Evolutionary conservation across 2,113 vertebrate species (phyloP).

Genomic region (Cyanistes caeruleus): DNA sequence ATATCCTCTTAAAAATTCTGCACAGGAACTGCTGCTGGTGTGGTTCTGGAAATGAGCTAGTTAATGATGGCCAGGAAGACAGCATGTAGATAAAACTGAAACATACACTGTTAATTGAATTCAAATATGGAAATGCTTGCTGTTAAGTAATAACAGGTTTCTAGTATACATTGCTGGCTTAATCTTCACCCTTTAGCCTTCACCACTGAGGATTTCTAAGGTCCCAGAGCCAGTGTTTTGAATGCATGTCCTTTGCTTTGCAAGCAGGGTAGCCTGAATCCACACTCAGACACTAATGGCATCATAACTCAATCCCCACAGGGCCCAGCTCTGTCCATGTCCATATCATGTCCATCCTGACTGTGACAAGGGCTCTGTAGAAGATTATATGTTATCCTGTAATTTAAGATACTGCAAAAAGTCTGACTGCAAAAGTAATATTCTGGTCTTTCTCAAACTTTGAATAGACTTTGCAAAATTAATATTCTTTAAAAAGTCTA

Average conservation of each 20-base stretch:
- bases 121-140: slow-evolving; percentile 18
- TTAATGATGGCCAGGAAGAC: neutral
- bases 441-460: neutral
- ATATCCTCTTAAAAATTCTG: neutral
- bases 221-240: neutral
- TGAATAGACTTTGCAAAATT: neutral
- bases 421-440: neutral
- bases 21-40: neutral
- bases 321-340: neutral
- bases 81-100: neutral
- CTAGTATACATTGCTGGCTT: neutral
- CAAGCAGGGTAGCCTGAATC: neutral
- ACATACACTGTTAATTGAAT: slow-evolving; percentile 2
- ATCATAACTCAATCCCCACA: neutral
- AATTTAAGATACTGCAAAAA: neutral
- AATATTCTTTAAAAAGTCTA: neutral
- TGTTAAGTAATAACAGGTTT: neutral
- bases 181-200: slow-evolving; percentile 10
- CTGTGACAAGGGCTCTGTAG: neutral
- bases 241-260: neutral
- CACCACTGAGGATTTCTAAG: neutral
- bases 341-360: neutral
- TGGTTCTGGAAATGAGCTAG: neutral
- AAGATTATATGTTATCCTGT: neutral
- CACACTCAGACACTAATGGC: neutral